phyloP scores from a whole-genome alignment of 2,113 vertebrate genomes.

The Albula goreensis region DNA sequence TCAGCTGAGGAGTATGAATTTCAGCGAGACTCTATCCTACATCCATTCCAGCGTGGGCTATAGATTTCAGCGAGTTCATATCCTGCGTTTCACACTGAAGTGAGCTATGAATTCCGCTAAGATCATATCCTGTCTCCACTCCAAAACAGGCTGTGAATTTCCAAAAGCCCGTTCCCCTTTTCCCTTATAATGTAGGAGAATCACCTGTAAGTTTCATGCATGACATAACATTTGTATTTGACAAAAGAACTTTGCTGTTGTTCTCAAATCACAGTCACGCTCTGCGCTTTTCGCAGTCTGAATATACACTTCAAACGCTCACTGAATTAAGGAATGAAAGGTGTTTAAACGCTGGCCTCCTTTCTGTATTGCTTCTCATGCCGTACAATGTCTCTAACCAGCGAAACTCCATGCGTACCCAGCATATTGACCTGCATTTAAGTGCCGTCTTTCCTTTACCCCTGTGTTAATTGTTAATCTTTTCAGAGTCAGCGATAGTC shows the following conservation, averaged over 20 bases:
- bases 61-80: neutral
- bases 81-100: neutral
- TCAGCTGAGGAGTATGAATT: neutral
- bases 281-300: neutral
- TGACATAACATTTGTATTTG: neutral
- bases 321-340: neutral
- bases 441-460: neutral
- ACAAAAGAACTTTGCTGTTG: neutral
- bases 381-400: neutral
- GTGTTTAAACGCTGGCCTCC: too few species aligned
- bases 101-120: neutral
- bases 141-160: neutral
- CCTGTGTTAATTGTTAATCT: neutral
- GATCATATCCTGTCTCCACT: too few species aligned
- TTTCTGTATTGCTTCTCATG: neutral
- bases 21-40: neutral
- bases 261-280: neutral
- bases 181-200: neutral
- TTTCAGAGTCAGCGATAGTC: too few species aligned
- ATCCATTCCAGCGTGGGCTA: neutral
- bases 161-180: neutral
- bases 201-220: neutral
- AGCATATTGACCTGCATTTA: neutral
- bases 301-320: neutral
- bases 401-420: neutral